Evolutionary conservation across 2,888 invertebrate genomes (phyloP).

Genomic region (Lordiphosa andalusiaca): DNA sequence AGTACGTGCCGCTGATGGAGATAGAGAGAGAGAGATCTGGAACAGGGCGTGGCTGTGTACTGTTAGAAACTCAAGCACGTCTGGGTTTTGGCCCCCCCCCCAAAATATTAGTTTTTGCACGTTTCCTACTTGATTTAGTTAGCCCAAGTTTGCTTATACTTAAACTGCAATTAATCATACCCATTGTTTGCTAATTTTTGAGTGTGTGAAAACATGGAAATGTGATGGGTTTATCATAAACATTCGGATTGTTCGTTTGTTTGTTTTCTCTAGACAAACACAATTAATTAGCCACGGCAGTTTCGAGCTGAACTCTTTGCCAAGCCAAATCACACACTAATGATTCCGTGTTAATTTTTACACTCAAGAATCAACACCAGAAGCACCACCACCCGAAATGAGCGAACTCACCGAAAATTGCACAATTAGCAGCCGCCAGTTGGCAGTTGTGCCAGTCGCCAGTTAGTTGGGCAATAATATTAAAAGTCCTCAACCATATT

Average conservation of each 20-base stretch:
- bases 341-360: slow-evolving; percentile 64
- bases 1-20: background rate
- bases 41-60: slow-evolving; percentile 13
- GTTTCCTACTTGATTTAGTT: slow-evolving; percentile 29
- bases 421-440: slow-evolving; percentile 60
- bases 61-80: slow-evolving; percentile 11
- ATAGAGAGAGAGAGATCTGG: slow-evolving; percentile 25
- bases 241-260: slow-evolving; percentile 49
- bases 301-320: slow-evolving; percentile 23
- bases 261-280: slow-evolving; percentile 47
- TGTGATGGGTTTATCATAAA: slow-evolving; percentile 64
- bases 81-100: background rate
- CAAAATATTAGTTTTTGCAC: slow-evolving; percentile 2
- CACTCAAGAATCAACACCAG: slow-evolving; percentile 56
- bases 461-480: slow-evolving; percentile 63
- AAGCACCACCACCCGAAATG: slow-evolving; percentile 32
- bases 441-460: slow-evolving; percentile 19
- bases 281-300: slow-evolving; percentile 66
- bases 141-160: slow-evolving; percentile 33
- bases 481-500: slow-evolving; percentile 74
- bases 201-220: slow-evolving; percentile 44
- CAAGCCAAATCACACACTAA: slow-evolving; percentile 38
- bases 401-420: slow-evolving; percentile 60
- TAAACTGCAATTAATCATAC: slow-evolving; percentile 60
- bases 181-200: slow-evolving; percentile 60